phyloP scores from a whole-genome alignment of 2,113 vertebrate genomes.

The Grantiella picta region DNA sequence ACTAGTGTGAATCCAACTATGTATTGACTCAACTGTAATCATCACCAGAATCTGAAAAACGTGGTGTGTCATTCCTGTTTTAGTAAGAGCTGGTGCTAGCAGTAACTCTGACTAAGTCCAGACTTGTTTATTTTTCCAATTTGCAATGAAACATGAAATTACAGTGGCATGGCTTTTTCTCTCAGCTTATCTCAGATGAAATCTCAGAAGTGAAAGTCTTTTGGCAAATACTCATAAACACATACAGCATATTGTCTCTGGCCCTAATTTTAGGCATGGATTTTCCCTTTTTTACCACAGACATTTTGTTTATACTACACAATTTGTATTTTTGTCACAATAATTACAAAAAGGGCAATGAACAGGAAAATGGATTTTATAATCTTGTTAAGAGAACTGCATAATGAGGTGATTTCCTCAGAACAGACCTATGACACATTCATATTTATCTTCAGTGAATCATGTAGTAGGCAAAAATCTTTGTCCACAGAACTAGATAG shows the following conservation, averaged over 20 bases:
- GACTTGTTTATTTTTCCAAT: neutral
- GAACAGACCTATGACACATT: conserved; percentile 1
- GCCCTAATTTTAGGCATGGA: neutral
- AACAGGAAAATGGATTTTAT: neutral
- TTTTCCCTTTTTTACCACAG: neutral
- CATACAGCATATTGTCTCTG: neutral
- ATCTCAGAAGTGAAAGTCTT: conserved; percentile 8
- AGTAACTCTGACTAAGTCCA: neutral
- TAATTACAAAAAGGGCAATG: neutral
- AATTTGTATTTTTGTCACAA: neutral
- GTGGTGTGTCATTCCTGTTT: neutral
- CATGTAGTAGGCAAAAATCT: neutral
- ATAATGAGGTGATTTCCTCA: neutral
- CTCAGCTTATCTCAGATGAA: neutral
- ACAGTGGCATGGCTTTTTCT: neutral
- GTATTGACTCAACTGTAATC: neutral
- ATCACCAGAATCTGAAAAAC: neutral
- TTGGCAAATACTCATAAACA: neutral
- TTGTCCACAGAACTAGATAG: neutral
- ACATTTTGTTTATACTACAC: neutral
- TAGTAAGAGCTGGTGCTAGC: neutral
- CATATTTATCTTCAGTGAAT: conserved; percentile 20
- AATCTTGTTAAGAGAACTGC: neutral
- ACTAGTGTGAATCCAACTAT: neutral
- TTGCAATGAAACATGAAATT: neutral